Base-by-base conservation (phyloP, 2,888 invertebrate species). In the Drosophila paramelanica region DNA sequence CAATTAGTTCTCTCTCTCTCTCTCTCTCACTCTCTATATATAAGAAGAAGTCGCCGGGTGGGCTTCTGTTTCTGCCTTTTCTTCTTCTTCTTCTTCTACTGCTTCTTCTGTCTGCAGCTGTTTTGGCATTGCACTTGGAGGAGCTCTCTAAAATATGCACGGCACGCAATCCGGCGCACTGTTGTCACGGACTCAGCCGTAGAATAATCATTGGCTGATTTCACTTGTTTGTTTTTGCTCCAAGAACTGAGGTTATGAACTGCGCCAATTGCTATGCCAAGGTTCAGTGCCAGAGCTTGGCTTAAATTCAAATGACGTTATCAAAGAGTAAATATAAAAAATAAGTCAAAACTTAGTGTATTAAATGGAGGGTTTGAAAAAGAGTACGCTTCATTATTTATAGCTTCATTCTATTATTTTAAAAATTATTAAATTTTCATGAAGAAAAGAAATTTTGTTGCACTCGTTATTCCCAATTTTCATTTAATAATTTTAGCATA, bases 141-240 rank as follows among this genome's bases (percentile, higher is more conserved):
- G 55, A 36, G 20, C 52, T 67, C 67, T 67, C 67, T 70, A 68
- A 77, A 72, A 84, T 83, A 83, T 84, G 85, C 85, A 66, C 77
- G 77, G 72, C 84, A 84, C 79, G 82, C 82, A 71, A 82, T 71
- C 46, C 68, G 46, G 51, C 66, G 42, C 53, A 46, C 36, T 57
- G 58, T 61, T 73, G 65, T 46, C 61, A 64, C 51, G 46, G 53
- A 47, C 50, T 47, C 36, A 17, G 4, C 52, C 52, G 36, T 57
- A 78, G 51, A 43, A 62, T 42, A 52, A 36, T 42, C 41, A 62
- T 43, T 49, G 41, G n/a, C 50, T 25, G 78, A 66, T 76, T 78
- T 78, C 76, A 67, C 78, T 76, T 68, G 17, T 49, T 57, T 13
- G n/a, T 14, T 27, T 14, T 5, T 31, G 17, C 42, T 58, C 65